phyloP scores from a whole-genome alignment of 2,113 vertebrate species.

The Indri indri region DNA sequence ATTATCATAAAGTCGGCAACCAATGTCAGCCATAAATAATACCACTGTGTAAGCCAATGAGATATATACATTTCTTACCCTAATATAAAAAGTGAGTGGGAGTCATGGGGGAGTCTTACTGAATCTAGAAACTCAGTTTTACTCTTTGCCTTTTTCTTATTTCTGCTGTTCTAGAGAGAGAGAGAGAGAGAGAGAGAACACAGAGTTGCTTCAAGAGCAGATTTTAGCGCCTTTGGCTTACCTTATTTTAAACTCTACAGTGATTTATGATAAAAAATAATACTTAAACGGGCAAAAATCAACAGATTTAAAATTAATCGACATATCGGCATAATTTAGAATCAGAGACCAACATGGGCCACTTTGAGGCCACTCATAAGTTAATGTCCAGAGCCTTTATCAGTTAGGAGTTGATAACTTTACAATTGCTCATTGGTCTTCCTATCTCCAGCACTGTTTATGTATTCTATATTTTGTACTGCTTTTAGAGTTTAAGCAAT shows the following conservation, averaged over 20 bases:
- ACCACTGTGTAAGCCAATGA: neutral
- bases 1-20: slow-evolving; percentile 68
- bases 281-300: neutral
- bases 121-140: slow-evolving; percentile 10
- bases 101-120: neutral
- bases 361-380: rapidly evolving
- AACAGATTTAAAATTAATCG: neutral
- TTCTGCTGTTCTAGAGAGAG: neutral
- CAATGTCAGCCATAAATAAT: slow-evolving; percentile 65
- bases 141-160: neutral
- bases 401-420: neutral
- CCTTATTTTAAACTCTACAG: neutral
- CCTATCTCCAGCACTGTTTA: neutral
- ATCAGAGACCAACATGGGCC: neutral
- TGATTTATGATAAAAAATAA: neutral
- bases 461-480: neutral
- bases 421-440: neutral
- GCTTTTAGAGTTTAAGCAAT: neutral
- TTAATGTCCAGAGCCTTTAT: neutral
- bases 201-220: neutral
- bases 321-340: neutral
- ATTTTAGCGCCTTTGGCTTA: neutral
- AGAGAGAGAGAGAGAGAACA: neutral
- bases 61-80: slow-evolving; percentile 44
- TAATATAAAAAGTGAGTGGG: slow-evolving; percentile 40